Conservation (phyloP, 2,113 vertebrate species). For the Ploceus nigricollis region DNA sequence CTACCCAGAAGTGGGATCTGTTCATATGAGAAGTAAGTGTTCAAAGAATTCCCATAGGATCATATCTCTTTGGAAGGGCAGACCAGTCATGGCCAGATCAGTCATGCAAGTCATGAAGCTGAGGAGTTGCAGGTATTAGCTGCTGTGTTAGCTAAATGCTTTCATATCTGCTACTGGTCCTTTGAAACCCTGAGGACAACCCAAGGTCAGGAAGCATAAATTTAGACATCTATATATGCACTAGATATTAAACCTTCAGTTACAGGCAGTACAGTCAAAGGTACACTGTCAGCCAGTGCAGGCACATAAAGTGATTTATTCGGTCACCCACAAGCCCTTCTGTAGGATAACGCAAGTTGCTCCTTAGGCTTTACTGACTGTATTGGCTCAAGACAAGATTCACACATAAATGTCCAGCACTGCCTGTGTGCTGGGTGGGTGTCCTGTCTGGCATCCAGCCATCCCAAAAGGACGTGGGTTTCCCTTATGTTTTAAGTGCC, state of each 20-base stretch:
- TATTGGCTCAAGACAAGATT: background rate
- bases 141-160: background rate
- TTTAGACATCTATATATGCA: background rate
- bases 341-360: background rate
- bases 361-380: background rate
- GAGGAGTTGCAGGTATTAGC: background rate
- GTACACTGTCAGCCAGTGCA: background rate
- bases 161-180: background rate
- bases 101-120: background rate
- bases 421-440: background rate
- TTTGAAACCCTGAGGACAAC: background rate
- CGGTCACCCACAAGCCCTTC: background rate
- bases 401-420: background rate
- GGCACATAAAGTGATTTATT: background rate
- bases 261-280: background rate
- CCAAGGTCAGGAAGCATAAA: background rate
- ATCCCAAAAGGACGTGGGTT: background rate
- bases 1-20: background rate
- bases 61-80: background rate
- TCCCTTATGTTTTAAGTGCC: background rate
- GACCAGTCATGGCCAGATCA: background rate
- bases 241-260: background rate
- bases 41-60: background rate
- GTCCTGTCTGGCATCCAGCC: background rate
- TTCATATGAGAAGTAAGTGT: background rate